phyloP scores from a whole-genome alignment of 1,140 invertebrate species.

The Oppia nitens region DNA sequence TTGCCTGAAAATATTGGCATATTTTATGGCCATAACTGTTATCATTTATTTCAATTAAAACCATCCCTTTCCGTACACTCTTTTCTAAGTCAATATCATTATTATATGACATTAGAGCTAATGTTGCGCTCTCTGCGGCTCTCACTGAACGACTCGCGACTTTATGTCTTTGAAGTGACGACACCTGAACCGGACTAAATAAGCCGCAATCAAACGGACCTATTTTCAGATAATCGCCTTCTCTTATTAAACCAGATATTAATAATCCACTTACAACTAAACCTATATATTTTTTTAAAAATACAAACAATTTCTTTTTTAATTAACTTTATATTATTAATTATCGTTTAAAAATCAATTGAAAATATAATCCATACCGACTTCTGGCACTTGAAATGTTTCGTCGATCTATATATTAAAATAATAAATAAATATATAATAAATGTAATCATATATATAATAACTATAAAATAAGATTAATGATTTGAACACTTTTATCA shows the following conservation, averaged over 20 bases:
- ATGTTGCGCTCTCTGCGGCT: conserved; percentile 74
- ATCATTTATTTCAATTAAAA: conserved; percentile 15
- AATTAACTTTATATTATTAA: no score
- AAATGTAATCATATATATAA: no score
- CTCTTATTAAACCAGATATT: conserved; percentile 58
- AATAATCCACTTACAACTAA: conserved; percentile 70
- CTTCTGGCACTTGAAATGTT: conserved; percentile 57
- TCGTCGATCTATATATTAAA: conserved; percentile 59
- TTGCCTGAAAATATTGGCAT: conserved; percentile 40
- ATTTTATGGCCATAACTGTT: conserved; percentile 5
- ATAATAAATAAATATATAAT: neutral
- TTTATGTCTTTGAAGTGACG: conserved; percentile 74
- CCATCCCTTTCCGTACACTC: conserved; percentile 61
- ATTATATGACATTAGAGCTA: conserved; percentile 43
- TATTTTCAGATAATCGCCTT: conserved; percentile 52
- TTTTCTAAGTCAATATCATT: conserved; percentile 9
- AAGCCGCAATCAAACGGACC: conserved; percentile 69
- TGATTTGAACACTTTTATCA: no score
- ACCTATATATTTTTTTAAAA: conserved; percentile 19
- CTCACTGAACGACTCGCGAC: conserved; percentile 66
- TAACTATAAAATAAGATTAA: no score
- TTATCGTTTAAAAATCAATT: neutral
- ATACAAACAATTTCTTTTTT: no score
- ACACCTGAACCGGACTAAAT: conserved; percentile 57
- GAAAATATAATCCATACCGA: conserved; percentile 22